Conservation (phyloP, 2,113 vertebrate genomes). For the Oenanthe melanoleuca region DNA sequence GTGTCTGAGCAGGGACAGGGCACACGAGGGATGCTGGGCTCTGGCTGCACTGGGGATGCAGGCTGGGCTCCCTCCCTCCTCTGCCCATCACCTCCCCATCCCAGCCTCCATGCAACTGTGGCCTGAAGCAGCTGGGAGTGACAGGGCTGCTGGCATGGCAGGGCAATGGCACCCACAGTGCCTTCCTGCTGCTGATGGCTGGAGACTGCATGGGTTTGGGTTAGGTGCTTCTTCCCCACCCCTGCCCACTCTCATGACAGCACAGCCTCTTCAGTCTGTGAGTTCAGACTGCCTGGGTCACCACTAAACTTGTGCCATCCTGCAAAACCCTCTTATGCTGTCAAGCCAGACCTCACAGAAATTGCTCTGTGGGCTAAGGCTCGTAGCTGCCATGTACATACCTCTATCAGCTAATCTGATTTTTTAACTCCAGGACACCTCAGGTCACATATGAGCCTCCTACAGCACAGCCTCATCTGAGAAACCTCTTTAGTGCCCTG, state of each 20-base stretch:
- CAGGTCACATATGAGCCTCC: not conserved
- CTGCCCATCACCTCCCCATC: not conserved
- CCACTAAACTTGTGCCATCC: not conserved
- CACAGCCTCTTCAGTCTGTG: not conserved
- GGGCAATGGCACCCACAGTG: not conserved
- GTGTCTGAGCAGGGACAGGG: not conserved
- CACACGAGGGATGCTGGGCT: accelerated
- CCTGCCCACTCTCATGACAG: not conserved
- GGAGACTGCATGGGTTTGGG: not conserved
- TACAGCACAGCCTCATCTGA: not conserved
- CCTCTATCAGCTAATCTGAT: not conserved
- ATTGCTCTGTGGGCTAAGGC: not conserved
- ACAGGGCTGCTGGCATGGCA: not conserved
- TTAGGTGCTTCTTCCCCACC: not conserved
- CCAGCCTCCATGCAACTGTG: not conserved
- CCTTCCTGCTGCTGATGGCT: not conserved
- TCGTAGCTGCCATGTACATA: not conserved
- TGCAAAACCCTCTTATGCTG: not conserved
- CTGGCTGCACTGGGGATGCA: not conserved
- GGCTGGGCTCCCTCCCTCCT: not conserved
- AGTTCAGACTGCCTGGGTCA: not conserved
- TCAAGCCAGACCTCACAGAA: not conserved
- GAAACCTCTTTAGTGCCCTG: not conserved
- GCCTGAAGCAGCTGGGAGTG: not conserved
- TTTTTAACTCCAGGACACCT: not conserved